phyloP scores from a whole-genome alignment of 2,113 vertebrate genomes.

The Xenotilapia longispinis region DNA sequence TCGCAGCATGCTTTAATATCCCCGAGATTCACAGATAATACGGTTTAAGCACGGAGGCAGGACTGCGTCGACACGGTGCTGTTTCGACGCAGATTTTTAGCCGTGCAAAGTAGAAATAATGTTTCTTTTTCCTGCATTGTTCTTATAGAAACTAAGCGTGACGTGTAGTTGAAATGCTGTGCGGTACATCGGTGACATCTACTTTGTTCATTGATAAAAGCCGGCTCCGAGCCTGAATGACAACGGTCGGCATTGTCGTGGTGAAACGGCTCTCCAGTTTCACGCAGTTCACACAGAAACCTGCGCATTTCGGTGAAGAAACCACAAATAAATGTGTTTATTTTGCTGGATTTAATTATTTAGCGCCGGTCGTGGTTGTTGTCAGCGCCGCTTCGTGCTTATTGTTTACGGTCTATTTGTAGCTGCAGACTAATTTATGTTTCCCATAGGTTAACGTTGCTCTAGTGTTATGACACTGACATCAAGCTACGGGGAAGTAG shows the following conservation, averaged over 20 bases:
- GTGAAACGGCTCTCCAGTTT: conserved; percentile 17
- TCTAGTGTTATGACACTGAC: not conserved
- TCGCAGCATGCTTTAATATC: not conserved
- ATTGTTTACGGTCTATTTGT: conserved; percentile 2
- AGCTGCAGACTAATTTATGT: conserved; percentile 15
- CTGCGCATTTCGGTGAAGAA: not conserved
- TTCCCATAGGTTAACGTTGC: conserved; percentile 5
- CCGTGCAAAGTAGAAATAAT: not conserved
- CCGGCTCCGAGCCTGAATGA: conserved; percentile 40
- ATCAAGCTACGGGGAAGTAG: not conserved
- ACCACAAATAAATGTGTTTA: not conserved
- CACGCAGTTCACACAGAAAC: conserved; percentile 10
- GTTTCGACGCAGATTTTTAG: not conserved
- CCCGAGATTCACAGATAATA: not conserved
- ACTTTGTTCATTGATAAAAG: conserved; percentile 53
- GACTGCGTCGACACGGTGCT: not conserved
- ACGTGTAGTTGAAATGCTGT: not conserved
- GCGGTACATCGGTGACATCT: not conserved
- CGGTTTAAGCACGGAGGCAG: not conserved
- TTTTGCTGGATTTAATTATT: not conserved
- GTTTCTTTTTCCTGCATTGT: not conserved
- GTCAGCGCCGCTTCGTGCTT: not conserved
- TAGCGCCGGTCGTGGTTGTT: not conserved
- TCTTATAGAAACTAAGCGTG: not conserved
- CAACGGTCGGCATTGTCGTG: conserved; percentile 46